These are phyloP conservation scores for Phania funesta DNA, from an alignment of 2,888 invertebrate genomes.

Conservation along the genomic window DNA sequence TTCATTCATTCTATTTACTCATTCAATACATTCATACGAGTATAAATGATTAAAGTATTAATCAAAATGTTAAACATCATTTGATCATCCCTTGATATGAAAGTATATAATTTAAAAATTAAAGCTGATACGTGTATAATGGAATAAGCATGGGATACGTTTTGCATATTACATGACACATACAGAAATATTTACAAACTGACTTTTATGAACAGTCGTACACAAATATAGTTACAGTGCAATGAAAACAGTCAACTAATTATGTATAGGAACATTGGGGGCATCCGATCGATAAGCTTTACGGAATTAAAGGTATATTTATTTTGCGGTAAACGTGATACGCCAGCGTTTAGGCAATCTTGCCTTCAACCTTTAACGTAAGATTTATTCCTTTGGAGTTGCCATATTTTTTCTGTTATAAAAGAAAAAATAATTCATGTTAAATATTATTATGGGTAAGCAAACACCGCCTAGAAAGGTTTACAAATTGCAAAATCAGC, in stretches of 20 bases:
- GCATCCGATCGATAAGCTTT: too few relatives aligned
- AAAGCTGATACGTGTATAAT: slow-evolving; percentile 32
- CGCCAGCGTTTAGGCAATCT: too few relatives aligned
- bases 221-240: not conserved
- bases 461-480: too few relatives aligned
- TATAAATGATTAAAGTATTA: slow-evolving; percentile 46
- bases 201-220: not conserved
- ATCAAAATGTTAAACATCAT: slow-evolving; percentile 55
- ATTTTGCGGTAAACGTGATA: too few relatives aligned
- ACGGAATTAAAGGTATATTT: too few relatives aligned
- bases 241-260: not conserved
- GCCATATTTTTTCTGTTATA: too few relatives aligned
- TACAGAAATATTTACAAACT: not conserved
- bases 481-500: too few relatives aligned
- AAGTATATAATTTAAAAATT: slow-evolving; percentile 52
- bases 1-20: not conserved
- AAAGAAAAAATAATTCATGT: too few relatives aligned
- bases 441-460: too few relatives aligned
- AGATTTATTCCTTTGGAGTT: too few relatives aligned
- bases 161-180: slow-evolving; percentile 32
- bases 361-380: too few relatives aligned
- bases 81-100: slow-evolving; percentile 53
- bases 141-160: slow-evolving; percentile 22
- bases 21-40: not conserved
- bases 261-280: not conserved